These are phyloP conservation scores for Rynchops niger DNA, from an alignment of 2,113 vertebrate species.

Conservation along the genomic window DNA sequence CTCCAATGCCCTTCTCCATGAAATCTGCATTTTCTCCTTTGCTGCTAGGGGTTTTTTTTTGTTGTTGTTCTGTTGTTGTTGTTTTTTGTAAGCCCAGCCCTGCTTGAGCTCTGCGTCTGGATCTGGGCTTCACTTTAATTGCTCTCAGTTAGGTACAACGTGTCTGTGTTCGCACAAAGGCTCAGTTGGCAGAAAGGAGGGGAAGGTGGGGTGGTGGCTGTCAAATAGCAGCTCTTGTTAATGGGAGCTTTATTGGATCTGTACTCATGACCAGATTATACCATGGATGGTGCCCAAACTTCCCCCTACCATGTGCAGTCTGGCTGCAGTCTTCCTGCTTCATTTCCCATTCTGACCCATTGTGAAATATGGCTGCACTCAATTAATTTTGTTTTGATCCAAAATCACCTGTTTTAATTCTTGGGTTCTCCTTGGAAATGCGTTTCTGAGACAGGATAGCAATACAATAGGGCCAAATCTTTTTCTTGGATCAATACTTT, in stretches of 20 bases:
- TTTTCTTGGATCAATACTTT: background rate
- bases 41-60: background rate
- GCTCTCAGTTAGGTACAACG: background rate
- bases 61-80: background rate
- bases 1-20: background rate
- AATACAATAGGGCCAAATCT: background rate
- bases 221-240: background rate
- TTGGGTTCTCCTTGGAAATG: background rate
- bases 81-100: background rate
- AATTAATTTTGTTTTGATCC: rapidly evolving
- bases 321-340: background rate
- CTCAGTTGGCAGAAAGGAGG: background rate
- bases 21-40: background rate
- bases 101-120: background rate
- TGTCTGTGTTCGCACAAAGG: background rate
- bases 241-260: background rate
- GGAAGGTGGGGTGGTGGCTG: background rate
- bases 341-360: background rate
- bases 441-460: background rate
- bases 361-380: too few relatives aligned
- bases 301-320: too few relatives aligned
- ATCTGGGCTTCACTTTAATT: background rate
- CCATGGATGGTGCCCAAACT: background rate
- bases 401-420: background rate
- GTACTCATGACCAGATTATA: background rate